Conservation (phyloP, 2,888 invertebrate species). For the Osedax fenrisi region DNA sequence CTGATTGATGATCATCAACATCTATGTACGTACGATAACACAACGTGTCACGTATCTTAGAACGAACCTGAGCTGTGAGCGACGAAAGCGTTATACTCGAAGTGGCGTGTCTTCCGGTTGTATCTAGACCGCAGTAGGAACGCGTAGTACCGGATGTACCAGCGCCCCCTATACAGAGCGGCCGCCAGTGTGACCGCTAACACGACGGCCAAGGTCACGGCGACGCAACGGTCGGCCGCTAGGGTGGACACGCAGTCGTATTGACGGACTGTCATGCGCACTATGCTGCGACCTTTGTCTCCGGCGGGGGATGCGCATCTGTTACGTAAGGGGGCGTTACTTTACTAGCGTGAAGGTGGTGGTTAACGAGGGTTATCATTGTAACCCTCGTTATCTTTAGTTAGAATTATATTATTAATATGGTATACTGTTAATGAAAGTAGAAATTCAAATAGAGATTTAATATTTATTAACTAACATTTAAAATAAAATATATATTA, state of each 20-base stretch:
- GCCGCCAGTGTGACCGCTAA: background rate
- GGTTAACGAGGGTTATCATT: too few species aligned
- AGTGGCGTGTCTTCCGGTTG: background rate
- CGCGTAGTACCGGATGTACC: constrained; percentile 8
- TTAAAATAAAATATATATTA: too few species aligned
- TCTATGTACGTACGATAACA: too few species aligned
- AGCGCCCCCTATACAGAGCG: background rate
- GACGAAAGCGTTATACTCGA: background rate
- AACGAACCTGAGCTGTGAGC: constrained; percentile 2
- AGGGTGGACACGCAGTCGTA: background rate
- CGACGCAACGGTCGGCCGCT: background rate
- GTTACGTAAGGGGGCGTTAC: too few species aligned
- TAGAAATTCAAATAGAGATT: too few species aligned
- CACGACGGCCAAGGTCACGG: background rate
- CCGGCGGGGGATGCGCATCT: background rate
- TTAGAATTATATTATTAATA: too few species aligned
- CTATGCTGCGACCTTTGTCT: background rate
- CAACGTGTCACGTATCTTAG: too few species aligned
- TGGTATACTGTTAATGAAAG: too few species aligned
- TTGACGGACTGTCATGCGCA: background rate
- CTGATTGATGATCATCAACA: too few species aligned
- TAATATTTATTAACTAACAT: too few species aligned
- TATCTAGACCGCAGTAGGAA: background rate
- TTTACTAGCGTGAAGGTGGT: too few species aligned
- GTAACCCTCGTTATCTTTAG: too few species aligned